These are phyloP conservation scores for Chrysopilus asiliformis DNA, from an alignment of 2,888 invertebrate genomes.

Conservation along the genomic window DNA sequence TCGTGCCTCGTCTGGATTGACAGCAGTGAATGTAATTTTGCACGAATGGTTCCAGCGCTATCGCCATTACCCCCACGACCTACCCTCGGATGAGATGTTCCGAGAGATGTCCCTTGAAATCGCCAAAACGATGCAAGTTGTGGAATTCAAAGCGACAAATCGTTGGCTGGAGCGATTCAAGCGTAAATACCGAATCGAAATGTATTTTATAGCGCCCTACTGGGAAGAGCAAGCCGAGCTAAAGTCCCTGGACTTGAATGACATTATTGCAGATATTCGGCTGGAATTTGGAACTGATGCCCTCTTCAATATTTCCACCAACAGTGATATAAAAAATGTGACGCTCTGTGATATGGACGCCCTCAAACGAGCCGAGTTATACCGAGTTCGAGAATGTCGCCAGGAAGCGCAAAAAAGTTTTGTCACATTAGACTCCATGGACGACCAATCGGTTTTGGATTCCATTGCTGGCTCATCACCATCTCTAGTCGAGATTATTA, in stretches of 20 bases:
- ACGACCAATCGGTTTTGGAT: no score
- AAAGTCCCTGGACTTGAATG: slow-evolving; percentile 11
- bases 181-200: slow-evolving; percentile 10
- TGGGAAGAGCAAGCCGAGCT: slow-evolving; percentile 10
- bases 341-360: no score
- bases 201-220: slow-evolving; percentile 9
- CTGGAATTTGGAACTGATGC: slow-evolving; percentile 10
- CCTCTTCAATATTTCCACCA: no score
- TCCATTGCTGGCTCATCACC: no score
- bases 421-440: no score
- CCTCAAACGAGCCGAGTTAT: no score
- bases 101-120: slow-evolving; percentile 7
- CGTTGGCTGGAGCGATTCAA: slow-evolving; percentile 12
- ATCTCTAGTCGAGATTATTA: no score
- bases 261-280: slow-evolving; percentile 9
- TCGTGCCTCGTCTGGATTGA: slow-evolving; percentile 3
- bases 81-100: slow-evolving; percentile 9
- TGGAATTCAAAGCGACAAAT: slow-evolving; percentile 7
- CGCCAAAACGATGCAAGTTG: slow-evolving; percentile 9
- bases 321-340: no score
- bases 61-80: slow-evolving; percentile 7
- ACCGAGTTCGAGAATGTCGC: no score
- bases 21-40: slow-evolving; percentile 2
- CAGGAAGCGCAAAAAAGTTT: no score
- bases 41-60: slow-evolving; percentile 7